Base-by-base conservation (phyloP, 2,113 vertebrate genomes). In the Brachirus orientalis region DNA sequence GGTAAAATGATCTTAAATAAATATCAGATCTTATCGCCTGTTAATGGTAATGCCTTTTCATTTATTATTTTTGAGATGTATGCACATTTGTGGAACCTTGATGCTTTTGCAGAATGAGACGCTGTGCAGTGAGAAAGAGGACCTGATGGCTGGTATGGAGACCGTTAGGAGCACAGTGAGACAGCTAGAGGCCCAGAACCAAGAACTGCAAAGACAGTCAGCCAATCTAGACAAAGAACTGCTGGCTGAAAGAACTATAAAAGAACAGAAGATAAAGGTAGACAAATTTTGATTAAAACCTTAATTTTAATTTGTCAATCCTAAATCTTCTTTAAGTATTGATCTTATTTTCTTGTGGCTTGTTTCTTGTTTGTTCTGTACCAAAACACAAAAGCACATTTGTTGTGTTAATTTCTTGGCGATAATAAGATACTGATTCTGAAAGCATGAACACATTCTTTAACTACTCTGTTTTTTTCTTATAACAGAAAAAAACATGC, bases 221-320 rank as follows among this genome's bases (percentile, higher is more conserved):
- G 79, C 86, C 63, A 83, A 83, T 58, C 64, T 91, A 48, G 97
- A 97, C 20, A 94, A 92, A 89, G 96, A 98, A 37, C 83, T 98
- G 16, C 92, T 97, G 87, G 84, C 93, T 28, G 96, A 98, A 85
- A 95, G 89, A 77, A 76, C 94, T 63, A 82, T 97, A 28, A 98
- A 94, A 84, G 96, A 99, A 17, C 96, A 98, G 79, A 98, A 96
- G 73, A 90, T 92, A 28, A 98, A 98, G 96, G 98, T 98, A 94
- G 35, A 72, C 6, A 33, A 28, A 33, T 13, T 4, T 33, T 16
- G 12, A 20, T 18, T 14, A 28, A 20, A 43, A 43, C 2, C 10
- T 37, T 28, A 28, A 28, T 28, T 28, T 28, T n/a, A n/a, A n/a
- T n/a, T n/a, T n/a, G n/a, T n/a, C n/a, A n/a, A n/a, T n/a, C n/a